Evolutionary conservation across 2,113 vertebrate species (phyloP), one percentile per base, ranked within the genome.

Genomic region (Scartelaos histophorus): DNA sequence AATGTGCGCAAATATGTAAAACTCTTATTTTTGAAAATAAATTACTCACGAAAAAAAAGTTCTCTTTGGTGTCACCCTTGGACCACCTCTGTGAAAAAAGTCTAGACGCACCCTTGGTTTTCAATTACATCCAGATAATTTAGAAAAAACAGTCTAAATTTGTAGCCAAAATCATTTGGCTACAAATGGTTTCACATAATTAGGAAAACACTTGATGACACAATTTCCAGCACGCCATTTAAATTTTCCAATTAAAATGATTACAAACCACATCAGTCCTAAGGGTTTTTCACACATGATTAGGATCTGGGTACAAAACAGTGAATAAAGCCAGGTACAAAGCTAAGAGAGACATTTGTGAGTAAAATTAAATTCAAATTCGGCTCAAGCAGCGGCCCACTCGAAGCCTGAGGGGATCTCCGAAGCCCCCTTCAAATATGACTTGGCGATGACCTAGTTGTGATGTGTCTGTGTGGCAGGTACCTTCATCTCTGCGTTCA

Each of bases 401-500:
- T 58, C 56, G 1, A 11, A 13, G 22, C 56, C 56, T 5, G 56
- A 12, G 29, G 56, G 56, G 22, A 58, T 25, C 21, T 22, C 56
- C 12, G 21, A 57, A 5, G 21, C 22, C 7, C 54, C n/a, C 10
- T 21, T 57, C 15, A 34, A 35, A 61, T 34, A 34, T 34, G 7
- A 61, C 13, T 61, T 61, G 25, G 15, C n/a, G 38, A 64, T 64
- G 34, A 38, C 34, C 19, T n/a, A 64, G 34, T 64, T 54, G 21
- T 35, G 21, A 29, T 29, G 10, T 61, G 49, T 12, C 16, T 61
- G 19, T 25, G 58, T 60, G 51, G 53, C 89, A 98, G 98, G 98
- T 16, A 99, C 98, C 0, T 96, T 99, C 68, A 90, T 99, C 84
- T 99, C 98, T 0, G 98, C 98, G 12, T 99, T 99, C 86, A 94